These are phyloP conservation scores for Danio tinwini DNA, from an alignment of 2,797 vertebrate species.

Conservation along the genomic window DNA sequence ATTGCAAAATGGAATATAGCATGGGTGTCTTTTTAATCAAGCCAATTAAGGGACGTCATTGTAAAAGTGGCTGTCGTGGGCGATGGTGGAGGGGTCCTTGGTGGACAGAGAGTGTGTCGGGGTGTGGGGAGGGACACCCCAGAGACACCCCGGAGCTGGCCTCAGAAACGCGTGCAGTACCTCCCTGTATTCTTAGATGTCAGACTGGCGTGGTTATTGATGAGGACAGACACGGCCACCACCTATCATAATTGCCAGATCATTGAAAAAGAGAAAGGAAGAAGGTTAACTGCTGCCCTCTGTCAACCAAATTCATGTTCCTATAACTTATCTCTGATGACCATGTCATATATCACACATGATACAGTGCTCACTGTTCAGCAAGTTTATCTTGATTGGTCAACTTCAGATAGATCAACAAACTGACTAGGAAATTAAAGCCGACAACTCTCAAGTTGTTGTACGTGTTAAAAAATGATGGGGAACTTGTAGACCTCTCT, in stretches of 20 bases:
- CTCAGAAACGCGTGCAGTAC: conserved; percentile 70
- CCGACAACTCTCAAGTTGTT: no score
- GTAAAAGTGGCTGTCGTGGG: not conserved
- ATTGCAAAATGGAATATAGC: conserved; percentile 9
- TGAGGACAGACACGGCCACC: conserved; percentile 61
- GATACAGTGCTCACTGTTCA: no score
- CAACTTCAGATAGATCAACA: no score
- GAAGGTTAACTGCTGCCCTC: conserved; percentile 4
- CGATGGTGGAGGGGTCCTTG: conserved; percentile 2
- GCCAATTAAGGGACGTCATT: conserved; percentile 44
- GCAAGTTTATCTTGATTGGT: no score
- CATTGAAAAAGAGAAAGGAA: conserved; percentile 41
- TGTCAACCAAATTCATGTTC: not conserved
- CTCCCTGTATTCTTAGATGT: conserved; percentile 65
- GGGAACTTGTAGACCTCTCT: no score
- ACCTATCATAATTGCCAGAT: conserved; percentile 54
- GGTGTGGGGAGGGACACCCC: conserved; percentile 3
- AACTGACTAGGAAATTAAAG: no score
- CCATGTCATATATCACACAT: no score
- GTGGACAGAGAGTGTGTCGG: conserved; percentile 5
- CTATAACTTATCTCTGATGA: no score
- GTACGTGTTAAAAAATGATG: no score
- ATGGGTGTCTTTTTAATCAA: conserved; percentile 47
- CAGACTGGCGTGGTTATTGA: conserved; percentile 63
- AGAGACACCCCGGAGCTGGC: conserved; percentile 21